Evolutionary conservation across 2,888 invertebrate genomes (phyloP).

Genomic region (Eristalis pertinax): DNA sequence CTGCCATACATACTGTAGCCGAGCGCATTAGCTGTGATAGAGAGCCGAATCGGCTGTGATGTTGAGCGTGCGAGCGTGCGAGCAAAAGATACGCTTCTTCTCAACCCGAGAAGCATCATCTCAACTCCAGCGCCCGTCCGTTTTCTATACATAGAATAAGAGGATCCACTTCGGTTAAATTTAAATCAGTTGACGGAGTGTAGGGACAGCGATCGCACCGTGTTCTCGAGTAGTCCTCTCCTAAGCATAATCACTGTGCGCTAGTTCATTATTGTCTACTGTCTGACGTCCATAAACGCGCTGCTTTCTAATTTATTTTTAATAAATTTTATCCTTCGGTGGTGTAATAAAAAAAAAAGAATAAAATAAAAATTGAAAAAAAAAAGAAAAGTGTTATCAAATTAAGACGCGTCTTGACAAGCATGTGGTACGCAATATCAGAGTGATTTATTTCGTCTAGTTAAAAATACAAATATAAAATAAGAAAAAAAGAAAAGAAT

Average conservation of each 20-base stretch:
- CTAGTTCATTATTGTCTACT: slow-evolving; percentile 40
- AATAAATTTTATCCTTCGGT: slow-evolving; percentile 23
- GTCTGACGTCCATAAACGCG: slow-evolving; percentile 41
- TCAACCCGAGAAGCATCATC: slow-evolving; percentile 41
- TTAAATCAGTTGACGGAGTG: slow-evolving; percentile 76
- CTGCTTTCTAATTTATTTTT: slow-evolving; percentile 53
- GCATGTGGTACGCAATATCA: slow-evolving; percentile 47
- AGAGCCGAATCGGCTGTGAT: slow-evolving; percentile 4
- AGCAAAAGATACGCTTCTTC: slow-evolving; percentile 51
- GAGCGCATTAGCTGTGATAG: neutral
- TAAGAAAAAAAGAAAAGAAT: slow-evolving; percentile 39
- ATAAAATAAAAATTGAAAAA: slow-evolving; percentile 7
- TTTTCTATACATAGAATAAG: slow-evolving; percentile 74
- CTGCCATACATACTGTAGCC: slow-evolving; percentile 45
- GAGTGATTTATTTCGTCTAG: slow-evolving; percentile 69
- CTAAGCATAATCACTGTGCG: slow-evolving; percentile 57
- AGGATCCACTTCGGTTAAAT: slow-evolving; percentile 75
- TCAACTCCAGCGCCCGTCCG: slow-evolving; percentile 45
- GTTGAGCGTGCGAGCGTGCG: slow-evolving; percentile 59
- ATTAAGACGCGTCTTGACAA: slow-evolving; percentile 70
- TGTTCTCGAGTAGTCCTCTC: slow-evolving; percentile 60
- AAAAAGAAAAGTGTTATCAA: slow-evolving; percentile 71
- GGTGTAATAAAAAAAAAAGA: slow-evolving; percentile 39
- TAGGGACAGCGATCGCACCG: slow-evolving; percentile 75
- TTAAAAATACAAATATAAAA: slow-evolving; percentile 42